phyloP scores from a whole-genome alignment of 2,888 invertebrate genomes.

The Priocnemis perturbator region DNA sequence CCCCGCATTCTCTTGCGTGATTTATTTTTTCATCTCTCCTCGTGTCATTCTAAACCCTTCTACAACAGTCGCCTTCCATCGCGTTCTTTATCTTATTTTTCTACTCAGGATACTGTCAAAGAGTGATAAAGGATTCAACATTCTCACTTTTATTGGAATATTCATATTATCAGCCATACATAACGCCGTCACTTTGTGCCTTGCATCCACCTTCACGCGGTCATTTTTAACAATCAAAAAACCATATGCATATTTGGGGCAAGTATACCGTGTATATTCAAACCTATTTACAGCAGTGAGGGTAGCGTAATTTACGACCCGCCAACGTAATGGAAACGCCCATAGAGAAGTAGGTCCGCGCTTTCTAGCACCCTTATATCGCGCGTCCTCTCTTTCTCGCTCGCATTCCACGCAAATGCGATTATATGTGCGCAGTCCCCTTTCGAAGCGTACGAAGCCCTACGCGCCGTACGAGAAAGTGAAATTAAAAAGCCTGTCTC shows the following conservation, averaged over 20 bases:
- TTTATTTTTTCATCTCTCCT: no score
- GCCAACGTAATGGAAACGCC: constrained; percentile 53
- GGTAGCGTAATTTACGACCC: constrained; percentile 61
- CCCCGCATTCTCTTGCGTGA: background rate
- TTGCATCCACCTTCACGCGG: no score
- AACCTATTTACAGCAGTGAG: constrained; percentile 56
- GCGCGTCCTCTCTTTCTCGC: no score
- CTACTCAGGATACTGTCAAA: no score
- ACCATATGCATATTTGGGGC: constrained; percentile 70
- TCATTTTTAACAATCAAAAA: constrained; percentile 25
- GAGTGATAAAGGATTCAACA: no score
- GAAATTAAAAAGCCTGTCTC: constrained; percentile 53
- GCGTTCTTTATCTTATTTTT: no score
- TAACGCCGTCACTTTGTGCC: no score
- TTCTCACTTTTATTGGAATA: no score
- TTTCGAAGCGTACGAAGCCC: background rate
- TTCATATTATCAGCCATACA: no score
- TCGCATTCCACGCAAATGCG: constrained; percentile 42
- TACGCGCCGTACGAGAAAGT: constrained; percentile 9
- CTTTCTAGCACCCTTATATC: constrained; percentile 22
- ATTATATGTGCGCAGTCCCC: constrained; percentile 46
- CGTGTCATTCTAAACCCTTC: no score
- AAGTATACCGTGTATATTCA: constrained; percentile 56
- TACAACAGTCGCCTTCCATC: no score
- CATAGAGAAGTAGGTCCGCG: constrained; percentile 44